Evolutionary conservation across 2,888 invertebrate genomes (phyloP).

Genomic region (Caenorhabditis afra): DNA sequence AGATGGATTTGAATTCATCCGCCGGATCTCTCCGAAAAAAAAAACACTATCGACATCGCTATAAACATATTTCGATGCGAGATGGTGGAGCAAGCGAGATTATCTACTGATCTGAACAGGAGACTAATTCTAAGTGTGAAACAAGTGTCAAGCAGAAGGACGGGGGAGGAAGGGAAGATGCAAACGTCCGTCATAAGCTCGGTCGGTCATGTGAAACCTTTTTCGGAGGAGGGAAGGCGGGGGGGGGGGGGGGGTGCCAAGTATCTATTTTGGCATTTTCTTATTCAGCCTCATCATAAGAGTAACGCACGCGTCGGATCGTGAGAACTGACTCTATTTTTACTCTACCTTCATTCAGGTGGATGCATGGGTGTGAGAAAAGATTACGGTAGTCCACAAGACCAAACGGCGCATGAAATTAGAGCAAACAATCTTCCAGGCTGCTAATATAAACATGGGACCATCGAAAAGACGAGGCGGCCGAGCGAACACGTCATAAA

Average conservation of each 20-base stretch:
- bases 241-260: no score
- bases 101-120: constrained; percentile 20
- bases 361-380: constrained; percentile 32
- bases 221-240: no score
- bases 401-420: no score
- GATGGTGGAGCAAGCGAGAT: constrained; percentile 20
- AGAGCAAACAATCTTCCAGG: not conserved
- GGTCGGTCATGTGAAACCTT: constrained; percentile 54
- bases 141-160: constrained; percentile 7
- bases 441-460: not conserved
- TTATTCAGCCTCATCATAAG: constrained; percentile 42
- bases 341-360: no score
- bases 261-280: constrained; percentile 55
- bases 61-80: constrained; percentile 26
- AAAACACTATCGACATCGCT: not conserved
- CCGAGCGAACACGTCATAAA: constrained; percentile 44
- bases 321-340: constrained; percentile 39
- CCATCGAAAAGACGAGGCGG: not conserved
- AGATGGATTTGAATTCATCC: not conserved
- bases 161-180: not conserved
- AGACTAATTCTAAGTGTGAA: constrained; percentile 13
- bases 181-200: constrained; percentile 10
- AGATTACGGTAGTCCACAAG: constrained; percentile 18
- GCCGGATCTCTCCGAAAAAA: not conserved
- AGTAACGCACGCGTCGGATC: constrained; percentile 24